phyloP scores from a whole-genome alignment of 1,140 invertebrate species.

The Drosophila bocki region DNA sequence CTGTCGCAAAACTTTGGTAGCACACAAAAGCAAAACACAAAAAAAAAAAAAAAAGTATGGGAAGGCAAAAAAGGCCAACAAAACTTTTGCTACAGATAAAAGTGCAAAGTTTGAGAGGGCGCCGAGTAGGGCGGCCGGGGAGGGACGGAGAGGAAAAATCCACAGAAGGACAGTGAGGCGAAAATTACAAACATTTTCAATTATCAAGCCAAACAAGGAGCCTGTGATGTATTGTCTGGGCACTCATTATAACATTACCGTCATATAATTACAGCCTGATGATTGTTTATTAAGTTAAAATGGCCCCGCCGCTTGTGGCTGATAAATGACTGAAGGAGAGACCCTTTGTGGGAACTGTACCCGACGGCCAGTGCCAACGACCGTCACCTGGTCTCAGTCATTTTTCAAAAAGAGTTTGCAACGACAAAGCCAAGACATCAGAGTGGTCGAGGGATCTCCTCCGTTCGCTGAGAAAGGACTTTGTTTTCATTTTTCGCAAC shows the following conservation, averaged over 20 bases:
- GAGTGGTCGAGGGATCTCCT: background rate
- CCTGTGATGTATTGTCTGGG: slow-evolving; percentile 75
- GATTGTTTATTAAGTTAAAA: slow-evolving; percentile 81
- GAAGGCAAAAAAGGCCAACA: slow-evolving; percentile 57
- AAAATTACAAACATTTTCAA: slow-evolving; percentile 83
- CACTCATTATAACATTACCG: slow-evolving; percentile 76
- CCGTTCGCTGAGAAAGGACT: background rate
- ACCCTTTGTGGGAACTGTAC: slow-evolving; percentile 64
- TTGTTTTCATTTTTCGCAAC: slow-evolving; percentile 39
- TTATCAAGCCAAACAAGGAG: slow-evolving; percentile 73
- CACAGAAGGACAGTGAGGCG: slow-evolving; percentile 54
- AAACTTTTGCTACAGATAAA: slow-evolving; percentile 78
- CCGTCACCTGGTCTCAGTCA: slow-evolving; percentile 58
- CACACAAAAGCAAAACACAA: slow-evolving; percentile 31
- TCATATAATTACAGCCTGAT: slow-evolving; percentile 80
- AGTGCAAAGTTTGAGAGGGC: slow-evolving; percentile 68
- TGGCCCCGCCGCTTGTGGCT: slow-evolving; percentile 40
- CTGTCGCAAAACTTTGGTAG: slow-evolving; percentile 76
- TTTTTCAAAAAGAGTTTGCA: slow-evolving; percentile 63
- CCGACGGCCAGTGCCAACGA: background rate
- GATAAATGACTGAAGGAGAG: slow-evolving; percentile 56
- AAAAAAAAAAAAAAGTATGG: slow-evolving; percentile 8
- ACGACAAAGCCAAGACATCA: slow-evolving; percentile 33
- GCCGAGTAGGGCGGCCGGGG: slow-evolving; percentile 14
- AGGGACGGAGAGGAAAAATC: background rate